Conservation (phyloP, 1,140 invertebrate genomes). For the Geopemphigus sp. region DNA sequence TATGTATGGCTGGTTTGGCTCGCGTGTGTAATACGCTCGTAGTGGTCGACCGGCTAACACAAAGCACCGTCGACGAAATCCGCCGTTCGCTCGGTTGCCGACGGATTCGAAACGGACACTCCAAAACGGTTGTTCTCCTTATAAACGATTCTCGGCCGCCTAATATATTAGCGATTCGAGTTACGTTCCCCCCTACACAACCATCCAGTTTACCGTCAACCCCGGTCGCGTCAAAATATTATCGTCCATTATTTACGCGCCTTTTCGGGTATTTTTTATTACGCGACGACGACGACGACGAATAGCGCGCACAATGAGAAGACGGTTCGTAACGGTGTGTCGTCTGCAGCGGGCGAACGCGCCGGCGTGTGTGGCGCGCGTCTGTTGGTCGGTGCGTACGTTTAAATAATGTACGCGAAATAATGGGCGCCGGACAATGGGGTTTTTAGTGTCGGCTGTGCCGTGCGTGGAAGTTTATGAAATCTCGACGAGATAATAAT, state of each 20-base stretch:
- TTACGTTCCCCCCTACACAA: neutral
- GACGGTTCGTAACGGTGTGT: slow-evolving; percentile 12
- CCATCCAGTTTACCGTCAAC: neutral
- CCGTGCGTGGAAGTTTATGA: slow-evolving; percentile 8
- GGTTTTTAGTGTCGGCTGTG: neutral
- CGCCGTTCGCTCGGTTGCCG: no score
- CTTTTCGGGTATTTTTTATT: slow-evolving; percentile 1
- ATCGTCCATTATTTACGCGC: slow-evolving; percentile 8
- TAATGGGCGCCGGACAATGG: slow-evolving; percentile 31
- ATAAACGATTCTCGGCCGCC: no score
- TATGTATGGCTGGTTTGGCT: no score
- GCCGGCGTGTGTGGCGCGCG: neutral
- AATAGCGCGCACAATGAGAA: neutral
- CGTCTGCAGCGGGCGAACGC: neutral
- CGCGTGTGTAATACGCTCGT: no score
- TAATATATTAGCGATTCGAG: slow-evolving; percentile 38
- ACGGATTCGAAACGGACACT: no score
- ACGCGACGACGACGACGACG: neutral
- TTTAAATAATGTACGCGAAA: neutral
- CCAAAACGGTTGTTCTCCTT: no score
- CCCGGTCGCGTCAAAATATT: slow-evolving; percentile 45
- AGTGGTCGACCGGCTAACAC: no score
- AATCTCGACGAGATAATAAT: slow-evolving; percentile 12
- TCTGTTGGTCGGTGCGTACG: slow-evolving; percentile 5
- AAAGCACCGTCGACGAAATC: no score